Percentiles rank a stretch among this genome's conserved stretches.
phyloP scores from a whole-genome alignment of 1,140 invertebrate species.

The Drosophila gunungcola region DNA sequence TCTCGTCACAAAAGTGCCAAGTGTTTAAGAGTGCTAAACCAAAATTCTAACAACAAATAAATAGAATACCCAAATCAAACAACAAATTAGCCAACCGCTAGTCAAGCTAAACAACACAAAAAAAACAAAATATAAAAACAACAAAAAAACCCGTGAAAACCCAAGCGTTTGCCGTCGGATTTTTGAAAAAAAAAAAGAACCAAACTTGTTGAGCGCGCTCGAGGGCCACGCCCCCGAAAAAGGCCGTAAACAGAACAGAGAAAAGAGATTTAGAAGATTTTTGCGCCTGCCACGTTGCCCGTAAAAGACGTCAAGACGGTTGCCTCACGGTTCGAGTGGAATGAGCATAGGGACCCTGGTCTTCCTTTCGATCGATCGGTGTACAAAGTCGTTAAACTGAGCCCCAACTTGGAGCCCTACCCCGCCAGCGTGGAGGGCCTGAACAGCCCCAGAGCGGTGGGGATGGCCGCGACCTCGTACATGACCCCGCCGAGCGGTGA shows the following conservation, averaged over 20 bases:
- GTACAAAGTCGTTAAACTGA: constrained; percentile 85
- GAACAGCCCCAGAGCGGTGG: constrained; percentile 85
- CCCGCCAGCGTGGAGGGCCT: constrained; percentile 85
- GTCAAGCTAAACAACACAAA: constrained; percentile 7
- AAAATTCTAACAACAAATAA: constrained; percentile 24
- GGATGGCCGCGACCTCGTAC: constrained; percentile 94
- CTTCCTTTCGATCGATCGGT: constrained; percentile 85
- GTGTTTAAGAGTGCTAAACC: constrained; percentile 44
- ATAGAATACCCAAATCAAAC: constrained; percentile 15
- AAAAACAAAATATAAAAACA: no score
- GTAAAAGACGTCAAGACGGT: constrained; percentile 84
- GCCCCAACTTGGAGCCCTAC: constrained; percentile 85
- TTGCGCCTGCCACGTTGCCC: constrained; percentile 73
- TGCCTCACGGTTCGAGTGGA: constrained; percentile 85
- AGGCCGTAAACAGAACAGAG: neutral
- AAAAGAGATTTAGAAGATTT: constrained; percentile 40
- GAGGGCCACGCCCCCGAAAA: constrained; percentile 19
- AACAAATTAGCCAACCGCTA: constrained; percentile 3
- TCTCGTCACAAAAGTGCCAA: constrained; percentile 58
- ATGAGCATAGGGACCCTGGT: constrained; percentile 85
- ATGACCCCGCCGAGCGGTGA: constrained; percentile 91
- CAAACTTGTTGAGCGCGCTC: constrained; percentile 55
- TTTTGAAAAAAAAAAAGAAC: constrained; percentile 1
- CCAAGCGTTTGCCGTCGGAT: constrained; percentile 46
- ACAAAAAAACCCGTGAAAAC: constrained; percentile 2